A percentile compares a stretch with the other conserved stretches of the same genome.
These are phyloP conservation scores for Eupithecia subumbrata DNA, from an alignment of 2,888 invertebrate genomes.

Conservation along the genomic window DNA sequence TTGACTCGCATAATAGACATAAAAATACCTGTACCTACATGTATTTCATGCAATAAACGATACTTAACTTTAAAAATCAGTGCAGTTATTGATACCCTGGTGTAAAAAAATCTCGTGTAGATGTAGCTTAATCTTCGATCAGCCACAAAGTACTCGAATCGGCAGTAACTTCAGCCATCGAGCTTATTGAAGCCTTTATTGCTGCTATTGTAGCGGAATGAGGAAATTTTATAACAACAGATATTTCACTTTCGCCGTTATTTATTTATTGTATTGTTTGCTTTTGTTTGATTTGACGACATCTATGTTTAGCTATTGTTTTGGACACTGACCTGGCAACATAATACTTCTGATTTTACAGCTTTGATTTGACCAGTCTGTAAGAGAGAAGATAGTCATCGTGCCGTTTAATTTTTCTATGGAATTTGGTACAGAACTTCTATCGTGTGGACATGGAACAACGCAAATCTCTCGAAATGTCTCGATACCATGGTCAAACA, in stretches of 20 bases:
- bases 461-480: background rate
- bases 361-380: background rate
- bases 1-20: too few species aligned
- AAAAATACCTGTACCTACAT: too few species aligned
- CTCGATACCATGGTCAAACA: background rate
- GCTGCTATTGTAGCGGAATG: conserved; percentile 30
- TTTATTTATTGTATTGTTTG: conserved; percentile 18
- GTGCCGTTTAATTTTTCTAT: too few species aligned
- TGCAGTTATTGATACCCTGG: background rate
- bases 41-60: too few species aligned
- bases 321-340: background rate
- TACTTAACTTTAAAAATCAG: background rate
- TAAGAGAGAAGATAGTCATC: background rate
- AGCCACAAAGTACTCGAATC: conserved; percentile 30
- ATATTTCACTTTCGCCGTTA: conserved; percentile 27
- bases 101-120: conserved; percentile 9
- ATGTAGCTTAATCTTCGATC: conserved; percentile 24
- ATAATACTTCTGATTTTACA: background rate
- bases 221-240: conserved; percentile 31
- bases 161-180: conserved; percentile 36
- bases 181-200: conserved; percentile 37
- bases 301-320: background rate
- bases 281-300: conserved; percentile 9
- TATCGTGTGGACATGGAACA: too few species aligned
- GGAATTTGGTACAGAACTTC: too few species aligned